phyloP scores from a whole-genome alignment of 92 coral and sea anemone species.

The Desmophyllum pertusum region DNA sequence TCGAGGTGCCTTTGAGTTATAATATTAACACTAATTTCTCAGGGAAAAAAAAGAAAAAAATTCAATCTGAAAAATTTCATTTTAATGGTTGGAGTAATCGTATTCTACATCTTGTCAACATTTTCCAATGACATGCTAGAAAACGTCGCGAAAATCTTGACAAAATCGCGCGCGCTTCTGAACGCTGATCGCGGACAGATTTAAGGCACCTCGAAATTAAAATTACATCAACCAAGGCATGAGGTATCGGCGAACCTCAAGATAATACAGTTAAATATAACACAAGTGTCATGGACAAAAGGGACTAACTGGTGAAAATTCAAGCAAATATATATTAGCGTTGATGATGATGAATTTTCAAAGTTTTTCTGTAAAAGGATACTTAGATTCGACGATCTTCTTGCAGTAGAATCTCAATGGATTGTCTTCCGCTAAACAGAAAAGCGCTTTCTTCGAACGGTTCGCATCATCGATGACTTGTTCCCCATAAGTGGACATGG shows the following conservation, averaged over 20 bases:
- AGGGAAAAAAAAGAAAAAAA: neutral
- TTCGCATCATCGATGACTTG: slow-evolving; percentile 70
- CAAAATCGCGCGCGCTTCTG: slow-evolving; percentile 17
- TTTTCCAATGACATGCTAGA: neutral
- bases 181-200: neutral
- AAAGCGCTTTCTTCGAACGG: slow-evolving; percentile 73
- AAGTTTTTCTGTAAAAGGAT: slow-evolving; percentile 76
- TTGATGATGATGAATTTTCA: slow-evolving; percentile 26
- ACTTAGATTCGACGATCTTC: slow-evolving; percentile 92
- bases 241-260: slow-evolving; percentile 23
- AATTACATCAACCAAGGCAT: slow-evolving; percentile 21
- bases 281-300: slow-evolving; percentile 35
- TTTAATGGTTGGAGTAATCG: slow-evolving; percentile 16
- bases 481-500: slow-evolving; percentile 68
- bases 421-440: slow-evolving; percentile 82
- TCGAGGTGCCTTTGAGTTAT: neutral
- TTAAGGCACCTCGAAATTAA: slow-evolving; percentile 17
- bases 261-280: slow-evolving; percentile 37
- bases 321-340: slow-evolving; percentile 12
- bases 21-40: neutral
- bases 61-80: neutral
- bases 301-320: slow-evolving; percentile 23
- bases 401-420: slow-evolving; percentile 84
- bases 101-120: slow-evolving; percentile 29
- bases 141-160: neutral